Evolutionary conservation across 1,140 invertebrate genomes (phyloP).

Genomic region (Papilio polytes): DNA sequence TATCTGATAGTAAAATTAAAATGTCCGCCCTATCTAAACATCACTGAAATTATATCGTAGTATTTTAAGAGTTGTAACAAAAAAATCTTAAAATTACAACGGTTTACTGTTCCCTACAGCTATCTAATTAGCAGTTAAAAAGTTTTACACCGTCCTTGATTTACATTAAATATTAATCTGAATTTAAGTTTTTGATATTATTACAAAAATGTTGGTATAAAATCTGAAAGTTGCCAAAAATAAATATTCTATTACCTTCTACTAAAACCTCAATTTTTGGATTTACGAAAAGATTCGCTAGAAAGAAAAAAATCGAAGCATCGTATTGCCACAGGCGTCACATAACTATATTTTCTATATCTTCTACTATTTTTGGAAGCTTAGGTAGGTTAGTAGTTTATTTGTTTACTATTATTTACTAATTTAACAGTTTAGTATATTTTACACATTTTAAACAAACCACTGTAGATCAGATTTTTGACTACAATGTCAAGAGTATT

Average conservation of each 20-base stretch:
- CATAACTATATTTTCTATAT: too few species aligned
- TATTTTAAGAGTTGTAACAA: constrained; percentile 13
- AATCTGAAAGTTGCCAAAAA: not conserved
- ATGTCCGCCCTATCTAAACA: constrained; percentile 23
- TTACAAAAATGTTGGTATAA: not conserved
- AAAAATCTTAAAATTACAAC: constrained; percentile 29
- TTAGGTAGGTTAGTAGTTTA: too few species aligned
- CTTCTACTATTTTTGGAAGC: too few species aligned
- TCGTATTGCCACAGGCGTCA: too few species aligned
- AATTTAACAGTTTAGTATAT: too few species aligned
- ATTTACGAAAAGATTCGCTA: too few species aligned
- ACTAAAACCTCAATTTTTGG: not conserved
- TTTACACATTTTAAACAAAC: too few species aligned
- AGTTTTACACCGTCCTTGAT: constrained; percentile 4
- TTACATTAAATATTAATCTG: not conserved
- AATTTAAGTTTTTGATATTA: constrained; percentile 4
- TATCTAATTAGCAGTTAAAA: constrained; percentile 39
- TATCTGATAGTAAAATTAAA: constrained; percentile 29
- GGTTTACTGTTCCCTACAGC: constrained; percentile 14
- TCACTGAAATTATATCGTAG: constrained; percentile 21
- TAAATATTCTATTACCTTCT: not conserved
- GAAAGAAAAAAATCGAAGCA: too few species aligned
- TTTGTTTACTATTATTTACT: too few species aligned
- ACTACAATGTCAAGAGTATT: too few species aligned
- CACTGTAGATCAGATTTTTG: too few species aligned